These are phyloP conservation scores for Poeciliopsis gracilis DNA, from an alignment of 2,797 vertebrate genomes.

Conservation along the genomic window DNA sequence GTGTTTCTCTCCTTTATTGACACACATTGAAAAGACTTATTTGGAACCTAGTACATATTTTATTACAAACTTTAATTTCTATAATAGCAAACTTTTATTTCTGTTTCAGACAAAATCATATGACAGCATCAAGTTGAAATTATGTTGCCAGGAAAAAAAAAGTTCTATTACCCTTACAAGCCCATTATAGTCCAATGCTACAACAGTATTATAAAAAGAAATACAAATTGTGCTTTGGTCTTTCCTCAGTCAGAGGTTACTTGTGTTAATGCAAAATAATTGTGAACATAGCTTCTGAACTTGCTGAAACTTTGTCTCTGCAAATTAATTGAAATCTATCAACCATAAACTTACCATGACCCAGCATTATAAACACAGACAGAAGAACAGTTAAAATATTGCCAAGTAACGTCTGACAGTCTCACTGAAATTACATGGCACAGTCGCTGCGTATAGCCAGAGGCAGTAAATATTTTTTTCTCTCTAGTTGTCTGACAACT, in stretches of 20 bases:
- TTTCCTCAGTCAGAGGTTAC: background rate
- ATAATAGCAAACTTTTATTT: background rate
- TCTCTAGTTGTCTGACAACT: background rate
- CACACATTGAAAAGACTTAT: background rate
- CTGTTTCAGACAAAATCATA: background rate
- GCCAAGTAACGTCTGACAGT: background rate
- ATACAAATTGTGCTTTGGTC: background rate
- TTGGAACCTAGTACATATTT: background rate
- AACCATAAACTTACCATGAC: background rate
- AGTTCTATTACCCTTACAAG: background rate
- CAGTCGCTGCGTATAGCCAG: background rate
- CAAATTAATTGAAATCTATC: background rate
- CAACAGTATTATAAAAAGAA: too few relatives aligned
- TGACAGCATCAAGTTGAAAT: background rate
- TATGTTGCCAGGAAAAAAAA: background rate
- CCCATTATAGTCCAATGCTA: background rate
- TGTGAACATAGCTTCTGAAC: background rate
- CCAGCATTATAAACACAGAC: background rate
- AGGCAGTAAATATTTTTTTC: background rate
- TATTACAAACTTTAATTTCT: background rate
- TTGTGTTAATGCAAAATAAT: background rate
- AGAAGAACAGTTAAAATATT: background rate
- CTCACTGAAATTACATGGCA: conserved; percentile 3
- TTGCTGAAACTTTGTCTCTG: background rate
- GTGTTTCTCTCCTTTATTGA: background rate